Conservation (phyloP, 2,888 invertebrate species). For the Seladonia tumulorum region DNA sequence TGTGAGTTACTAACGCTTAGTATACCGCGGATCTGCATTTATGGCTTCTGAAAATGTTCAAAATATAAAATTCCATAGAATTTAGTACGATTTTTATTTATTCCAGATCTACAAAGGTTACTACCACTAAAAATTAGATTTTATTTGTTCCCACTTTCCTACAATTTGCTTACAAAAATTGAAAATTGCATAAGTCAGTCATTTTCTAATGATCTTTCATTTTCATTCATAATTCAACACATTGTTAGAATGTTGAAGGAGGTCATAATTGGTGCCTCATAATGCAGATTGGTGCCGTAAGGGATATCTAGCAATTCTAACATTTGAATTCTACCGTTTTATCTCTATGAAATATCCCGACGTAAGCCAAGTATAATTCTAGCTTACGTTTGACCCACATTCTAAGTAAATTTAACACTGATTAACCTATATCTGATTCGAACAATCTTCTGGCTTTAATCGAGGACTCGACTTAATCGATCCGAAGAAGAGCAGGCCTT, state of each 20-base stretch:
- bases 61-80: too few relatives aligned
- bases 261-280: background rate
- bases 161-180: too few relatives aligned
- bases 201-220: too few relatives aligned
- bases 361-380: background rate
- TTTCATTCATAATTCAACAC: too few relatives aligned
- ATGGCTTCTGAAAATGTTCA: too few relatives aligned
- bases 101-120: too few relatives aligned
- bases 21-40: too few relatives aligned
- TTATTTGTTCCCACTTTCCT: too few relatives aligned
- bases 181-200: too few relatives aligned
- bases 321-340: constrained; percentile 3
- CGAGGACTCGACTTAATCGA: background rate
- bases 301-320: background rate
- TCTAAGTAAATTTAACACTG: constrained; percentile 1
- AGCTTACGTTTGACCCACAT: constrained; percentile 5
- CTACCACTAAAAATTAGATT: too few relatives aligned
- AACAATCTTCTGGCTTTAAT: background rate
- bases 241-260: background rate
- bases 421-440: background rate
- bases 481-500: background rate
- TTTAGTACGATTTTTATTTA: too few relatives aligned
- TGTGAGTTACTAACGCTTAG: background rate
- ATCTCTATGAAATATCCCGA: background rate
- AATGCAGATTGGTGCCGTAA: background rate